Evolutionary conservation across 2,113 vertebrate genomes (phyloP), one percentile per base, ranked within the genome.

Genomic region (Ranitomeya variabilis): DNA sequence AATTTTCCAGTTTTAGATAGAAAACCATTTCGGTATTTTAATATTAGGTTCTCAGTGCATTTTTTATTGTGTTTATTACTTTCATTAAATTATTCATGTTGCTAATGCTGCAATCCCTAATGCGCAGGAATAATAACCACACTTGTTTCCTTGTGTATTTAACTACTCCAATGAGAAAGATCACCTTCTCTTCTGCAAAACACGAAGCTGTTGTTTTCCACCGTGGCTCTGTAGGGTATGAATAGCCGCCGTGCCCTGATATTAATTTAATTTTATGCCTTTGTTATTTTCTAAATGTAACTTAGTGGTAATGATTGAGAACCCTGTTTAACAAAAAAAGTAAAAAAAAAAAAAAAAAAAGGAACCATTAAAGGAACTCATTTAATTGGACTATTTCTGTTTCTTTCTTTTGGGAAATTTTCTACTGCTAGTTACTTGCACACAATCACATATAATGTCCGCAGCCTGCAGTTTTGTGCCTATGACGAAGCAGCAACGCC

Each of bases 41-140:
- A 26, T 79, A 79, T 64, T 64, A 51, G 80, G 80, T 45, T 66
- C 18, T 83, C 18, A 12, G 31, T 83, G 51, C 66, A 64, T 83
- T 51, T 60, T 64, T 66, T 62, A 51, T 66, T 83, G 37, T 83
- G 37, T 66, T 83, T 64, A 51, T 83, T 66, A 19, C 60, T 45
- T 45, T 83, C 59, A 62, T 45, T 83, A 83, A 83, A 83, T 81
- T 83, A 83, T 83, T 83, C 60, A 83, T 83, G 31, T 66, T 66
- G 80, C 60, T 83, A 66, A 51, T 82, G 31, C 57, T 82, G 59
- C 59, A 62, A 64, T 82, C 59, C 80, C 80, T 19, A 31, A 37
- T 52, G 80, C 8, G 18, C 37, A 51, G 37, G 21, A 51, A 66
- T 66, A 64, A 37, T 83, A 64, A 66, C 80, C 64, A 66, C 60